phyloP scores from a whole-genome alignment of 2,888 invertebrate species.

The Anorthoa munda region DNA sequence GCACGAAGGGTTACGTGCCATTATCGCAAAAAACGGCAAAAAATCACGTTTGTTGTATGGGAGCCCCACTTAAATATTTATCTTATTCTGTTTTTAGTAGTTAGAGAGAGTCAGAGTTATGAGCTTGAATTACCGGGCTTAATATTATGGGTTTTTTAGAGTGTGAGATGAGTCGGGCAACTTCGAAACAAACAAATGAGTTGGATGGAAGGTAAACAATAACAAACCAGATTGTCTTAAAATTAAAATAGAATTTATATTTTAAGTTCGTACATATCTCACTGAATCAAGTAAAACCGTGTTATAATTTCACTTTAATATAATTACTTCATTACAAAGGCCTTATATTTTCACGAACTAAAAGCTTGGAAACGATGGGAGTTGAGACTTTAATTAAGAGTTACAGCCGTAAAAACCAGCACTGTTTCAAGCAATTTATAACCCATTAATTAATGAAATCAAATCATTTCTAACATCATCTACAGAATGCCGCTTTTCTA shows the following conservation, averaged over 20 bases:
- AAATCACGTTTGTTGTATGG: too few species aligned
- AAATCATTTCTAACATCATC: slow-evolving; percentile 42
- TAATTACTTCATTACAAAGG: slow-evolving; percentile 33
- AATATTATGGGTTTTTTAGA: background rate
- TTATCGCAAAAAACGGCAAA: too few species aligned
- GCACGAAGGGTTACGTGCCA: too few species aligned
- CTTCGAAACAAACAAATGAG: background rate
- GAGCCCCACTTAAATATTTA: too few species aligned
- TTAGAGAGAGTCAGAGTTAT: too few species aligned
- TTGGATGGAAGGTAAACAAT: background rate
- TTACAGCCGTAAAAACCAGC: slow-evolving; percentile 39
- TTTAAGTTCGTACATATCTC: slow-evolving; percentile 6
- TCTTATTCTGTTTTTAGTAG: too few species aligned
- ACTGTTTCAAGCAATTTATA: slow-evolving; percentile 35
- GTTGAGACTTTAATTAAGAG: slow-evolving; percentile 54
- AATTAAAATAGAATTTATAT: background rate
- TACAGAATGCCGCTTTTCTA: slow-evolving; percentile 22
- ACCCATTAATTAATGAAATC: slow-evolving; percentile 34
- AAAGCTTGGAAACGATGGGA: slow-evolving; percentile 31
- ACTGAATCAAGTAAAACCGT: background rate
- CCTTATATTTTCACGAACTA: slow-evolving; percentile 26
- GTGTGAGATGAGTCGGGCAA: background rate
- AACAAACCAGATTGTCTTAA: background rate
- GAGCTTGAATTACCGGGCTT: background rate
- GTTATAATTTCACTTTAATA: slow-evolving; percentile 17